Evolutionary conservation across 2,888 invertebrate genomes (phyloP).

Genomic region (Papilio elwesi): DNA sequence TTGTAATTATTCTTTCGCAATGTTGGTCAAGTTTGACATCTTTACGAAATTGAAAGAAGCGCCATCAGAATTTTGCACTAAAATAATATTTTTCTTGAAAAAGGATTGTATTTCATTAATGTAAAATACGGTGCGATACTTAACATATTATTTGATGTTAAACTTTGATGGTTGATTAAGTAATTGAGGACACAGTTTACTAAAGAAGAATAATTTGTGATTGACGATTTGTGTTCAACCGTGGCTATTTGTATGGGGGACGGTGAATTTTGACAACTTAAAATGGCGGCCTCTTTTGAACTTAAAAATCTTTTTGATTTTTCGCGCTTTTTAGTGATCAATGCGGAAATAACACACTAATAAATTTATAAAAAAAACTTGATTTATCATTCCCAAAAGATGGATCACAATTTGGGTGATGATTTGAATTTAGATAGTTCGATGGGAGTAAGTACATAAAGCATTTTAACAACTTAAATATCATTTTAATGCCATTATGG

Average conservation of each 20-base stretch:
- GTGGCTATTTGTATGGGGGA: slow-evolving; percentile 71
- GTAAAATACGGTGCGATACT: neutral
- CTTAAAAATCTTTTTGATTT: slow-evolving; percentile 60
- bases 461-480: slow-evolving; percentile 33
- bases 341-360: slow-evolving; percentile 28
- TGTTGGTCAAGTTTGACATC: slow-evolving; percentile 56
- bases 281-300: slow-evolving; percentile 84
- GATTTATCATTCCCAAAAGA: slow-evolving; percentile 48
- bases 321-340: slow-evolving; percentile 44
- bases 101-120: slow-evolving; percentile 11
- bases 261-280: slow-evolving; percentile 74
- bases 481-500: too few species aligned
- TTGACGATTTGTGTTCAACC: slow-evolving; percentile 78
- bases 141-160: slow-evolving; percentile 17
- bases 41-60: slow-evolving; percentile 80
- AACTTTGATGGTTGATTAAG: slow-evolving; percentile 30
- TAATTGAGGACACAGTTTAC: slow-evolving; percentile 22
- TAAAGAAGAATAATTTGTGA: slow-evolving; percentile 46
- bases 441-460: slow-evolving; percentile 68
- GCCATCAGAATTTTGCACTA: slow-evolving; percentile 65
- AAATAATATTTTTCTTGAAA: slow-evolving; percentile 39
- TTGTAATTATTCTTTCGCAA: slow-evolving; percentile 45
- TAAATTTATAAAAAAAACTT: slow-evolving; percentile 38
- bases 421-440: slow-evolving; percentile 70
- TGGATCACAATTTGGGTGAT: slow-evolving; percentile 78